Evolutionary conservation across 2,888 invertebrate genomes (phyloP).

Genomic region (Pristionchus arcanus): DNA sequence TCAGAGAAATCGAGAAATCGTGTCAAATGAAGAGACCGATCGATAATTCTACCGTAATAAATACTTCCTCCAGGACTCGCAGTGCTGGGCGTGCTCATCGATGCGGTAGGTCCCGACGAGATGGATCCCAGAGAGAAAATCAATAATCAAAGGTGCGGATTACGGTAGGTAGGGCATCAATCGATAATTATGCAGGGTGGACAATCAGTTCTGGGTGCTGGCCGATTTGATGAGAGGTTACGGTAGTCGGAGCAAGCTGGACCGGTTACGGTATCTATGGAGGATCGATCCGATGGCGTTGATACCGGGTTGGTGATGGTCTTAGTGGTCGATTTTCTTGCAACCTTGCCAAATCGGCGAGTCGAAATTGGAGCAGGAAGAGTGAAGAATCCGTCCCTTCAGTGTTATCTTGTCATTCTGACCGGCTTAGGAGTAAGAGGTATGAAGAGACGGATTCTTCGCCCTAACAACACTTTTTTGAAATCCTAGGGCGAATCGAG

Average conservation of each 20-base stretch:
- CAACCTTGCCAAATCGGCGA: too few relatives aligned
- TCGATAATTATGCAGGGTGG: neutral
- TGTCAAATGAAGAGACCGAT: too few relatives aligned
- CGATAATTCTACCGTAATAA: neutral
- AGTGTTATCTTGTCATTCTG: neutral
- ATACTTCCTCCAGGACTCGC: neutral
- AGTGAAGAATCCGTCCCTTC: too few relatives aligned
- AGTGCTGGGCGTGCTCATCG: neutral
- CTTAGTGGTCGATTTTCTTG: too few relatives aligned
- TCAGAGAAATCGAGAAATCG: neutral
- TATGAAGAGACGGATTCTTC: neutral
- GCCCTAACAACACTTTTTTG: neutral
- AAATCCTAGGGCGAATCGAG: too few relatives aligned
- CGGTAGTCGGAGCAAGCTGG: neutral
- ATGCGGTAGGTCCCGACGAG: neutral
- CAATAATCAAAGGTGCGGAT: neutral
- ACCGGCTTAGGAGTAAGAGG: neutral
- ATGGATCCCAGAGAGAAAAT: neutral
- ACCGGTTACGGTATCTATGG: neutral
- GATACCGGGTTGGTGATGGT: slow-evolving; percentile 1
- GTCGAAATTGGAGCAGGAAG: too few relatives aligned
- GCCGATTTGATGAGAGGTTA: neutral
- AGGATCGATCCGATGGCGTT: neutral
- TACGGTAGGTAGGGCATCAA: neutral
- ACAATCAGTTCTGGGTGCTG: slow-evolving; percentile 11